Base-by-base conservation (phyloP, 2,888 invertebrate genomes). In the Rhyacophila evoluta region DNA sequence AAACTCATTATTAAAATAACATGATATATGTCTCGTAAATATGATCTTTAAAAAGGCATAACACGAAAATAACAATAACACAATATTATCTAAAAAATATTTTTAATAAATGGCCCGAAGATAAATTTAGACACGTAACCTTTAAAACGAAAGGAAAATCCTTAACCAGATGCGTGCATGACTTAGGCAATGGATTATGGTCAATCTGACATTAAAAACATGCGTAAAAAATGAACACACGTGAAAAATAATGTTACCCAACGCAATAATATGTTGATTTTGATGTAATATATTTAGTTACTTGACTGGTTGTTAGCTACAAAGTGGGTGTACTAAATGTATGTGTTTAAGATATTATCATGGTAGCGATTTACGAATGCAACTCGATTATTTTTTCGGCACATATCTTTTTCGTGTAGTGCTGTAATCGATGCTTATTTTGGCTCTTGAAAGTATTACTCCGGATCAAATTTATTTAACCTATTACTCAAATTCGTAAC, bases 71-170 rank as follows among this genome's bases (percentile, higher is more conserved):
- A 33, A 33, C 6, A 33, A 33, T 2, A 33, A 33, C 29, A 33
- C 29, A 33, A n/a, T n/a, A n/a, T 33, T 33, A 6, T 33, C 29
- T 33, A 33, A 33, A 33, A 33, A 33, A 33, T 33, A 33, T 25
- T 41, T 55, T 19, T 55, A 25, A 55, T 55, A 55, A 25, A 6
- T 10, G 2, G 55, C 55, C 55, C 19, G 55, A 1, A 55, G 55
- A 8, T 25, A 6, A 8, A 19, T 55, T 25, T n/a, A 19, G 55
- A 19, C 55, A 55, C 19, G 15, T 55, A 25, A 55, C 55, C 55
- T 55, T 55, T 55, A 25, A 55, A 55, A 55, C 19, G 55, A 55
- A 55, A 55, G 55, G 55, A 8, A 55, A 55, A 55, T 55, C 55
- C 55, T 55, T 55, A 55, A 25, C 55, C 25, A 33, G 6, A 33